phyloP scores from a whole-genome alignment of 2,888 invertebrate species.

The Notocelia uddmanniana region DNA sequence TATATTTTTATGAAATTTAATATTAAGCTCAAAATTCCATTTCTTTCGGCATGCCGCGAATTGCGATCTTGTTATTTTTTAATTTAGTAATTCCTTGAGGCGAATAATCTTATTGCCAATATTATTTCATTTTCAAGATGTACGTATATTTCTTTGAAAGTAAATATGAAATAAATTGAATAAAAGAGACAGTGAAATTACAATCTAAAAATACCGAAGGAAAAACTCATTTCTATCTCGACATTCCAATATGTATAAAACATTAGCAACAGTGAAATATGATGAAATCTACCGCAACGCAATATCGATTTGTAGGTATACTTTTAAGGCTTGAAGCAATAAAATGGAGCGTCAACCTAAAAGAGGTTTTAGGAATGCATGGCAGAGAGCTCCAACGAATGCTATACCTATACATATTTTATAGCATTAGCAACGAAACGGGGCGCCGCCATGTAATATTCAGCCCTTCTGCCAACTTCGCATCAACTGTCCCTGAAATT shows the following conservation, averaged over 20 bases:
- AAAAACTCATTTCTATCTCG: neutral
- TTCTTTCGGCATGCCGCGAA: neutral
- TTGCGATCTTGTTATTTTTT: constrained; percentile 9
- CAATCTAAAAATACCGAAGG: neutral
- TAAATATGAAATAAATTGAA: neutral
- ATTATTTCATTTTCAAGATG: too few relatives aligned
- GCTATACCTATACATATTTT: constrained; percentile 23
- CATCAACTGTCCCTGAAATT: constrained; percentile 29
- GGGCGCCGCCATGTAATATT: constrained; percentile 23
- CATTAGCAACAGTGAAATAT: neutral
- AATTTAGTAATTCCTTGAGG: constrained; percentile 1
- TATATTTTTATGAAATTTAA: too few relatives aligned
- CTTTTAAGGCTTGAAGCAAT: neutral
- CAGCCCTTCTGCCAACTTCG: constrained; percentile 21
- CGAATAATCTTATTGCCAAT: neutral
- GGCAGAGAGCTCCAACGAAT: neutral
- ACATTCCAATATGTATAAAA: neutral
- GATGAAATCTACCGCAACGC: neutral
- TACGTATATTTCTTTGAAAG: too few relatives aligned
- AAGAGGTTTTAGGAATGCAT: constrained; percentile 21
- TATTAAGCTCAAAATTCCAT: neutral
- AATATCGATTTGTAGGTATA: neutral
- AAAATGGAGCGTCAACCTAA: constrained; percentile 7
- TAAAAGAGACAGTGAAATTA: neutral
- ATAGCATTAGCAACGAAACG: neutral